Evolutionary conservation across 2,113 vertebrate genomes (phyloP), one percentile per base, ranked within the genome.

Genomic region (Podiceps cristatus): DNA sequence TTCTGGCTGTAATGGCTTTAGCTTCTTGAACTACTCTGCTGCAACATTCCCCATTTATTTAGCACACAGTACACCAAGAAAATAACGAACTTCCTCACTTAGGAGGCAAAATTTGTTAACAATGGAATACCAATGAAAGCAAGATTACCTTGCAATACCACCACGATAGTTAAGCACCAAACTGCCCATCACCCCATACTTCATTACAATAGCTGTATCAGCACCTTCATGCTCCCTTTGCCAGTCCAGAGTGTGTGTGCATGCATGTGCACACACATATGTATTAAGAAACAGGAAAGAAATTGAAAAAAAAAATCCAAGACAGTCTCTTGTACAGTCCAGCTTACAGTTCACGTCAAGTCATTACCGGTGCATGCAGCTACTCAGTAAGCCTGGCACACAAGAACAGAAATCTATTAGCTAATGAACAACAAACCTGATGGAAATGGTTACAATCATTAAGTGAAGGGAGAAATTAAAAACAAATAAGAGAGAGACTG

Each of bases 121-220:
- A 4, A 33, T 4, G 68, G 11, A 72, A 73, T 31, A 78, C 5
- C 22, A 74, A 76, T 24, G 17, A 82, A 95, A 93, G 40, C 40
- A 79, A 29, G 20, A 85, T 40, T 52, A 78, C 4, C 7, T 19
- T 63, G 9, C n/a, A 71, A 55, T 44, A 28, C 9, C 35, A 72
- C 22, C 35, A 40, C 29, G 49, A 40, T 0, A 68, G 16, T 37
- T 69, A 68, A 58, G 20, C 35, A 87, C 23, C 31, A 52, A 64
- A 75, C 14, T 44, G 18, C 19, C 40, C 24, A 10, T 8, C 0
- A 0, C 4, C 9, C 17, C 2, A 0, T 27, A 60, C 28, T 68
- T 91, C 31, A 45, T 13, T 11, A 25, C 49, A 74, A 68, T 5
- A 88, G 71, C 29, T 49, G 0, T 16, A 92, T n/a, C 35, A 78